Conservation (phyloP, 2,888 invertebrate genomes). For the Nomada ruficornis region DNA sequence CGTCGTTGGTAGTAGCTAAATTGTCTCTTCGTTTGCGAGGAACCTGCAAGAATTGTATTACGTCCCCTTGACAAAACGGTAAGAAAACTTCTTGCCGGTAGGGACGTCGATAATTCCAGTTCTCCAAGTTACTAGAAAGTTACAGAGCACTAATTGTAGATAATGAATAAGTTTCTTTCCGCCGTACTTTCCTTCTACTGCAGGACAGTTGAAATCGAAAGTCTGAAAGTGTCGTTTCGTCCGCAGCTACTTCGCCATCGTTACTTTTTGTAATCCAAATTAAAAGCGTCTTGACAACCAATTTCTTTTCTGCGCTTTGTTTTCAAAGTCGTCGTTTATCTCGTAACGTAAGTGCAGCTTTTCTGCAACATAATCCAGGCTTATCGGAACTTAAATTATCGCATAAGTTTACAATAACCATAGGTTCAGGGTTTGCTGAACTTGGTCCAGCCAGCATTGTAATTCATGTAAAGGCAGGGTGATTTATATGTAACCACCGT, state of each 20-base stretch:
- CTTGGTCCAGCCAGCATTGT: too few species aligned
- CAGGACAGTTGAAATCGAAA: too few species aligned
- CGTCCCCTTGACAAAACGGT: not conserved
- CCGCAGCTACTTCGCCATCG: too few species aligned
- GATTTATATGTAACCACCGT: too few species aligned
- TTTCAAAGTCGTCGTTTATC: too few species aligned
- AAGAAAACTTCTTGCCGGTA: not conserved
- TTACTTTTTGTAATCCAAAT: too few species aligned
- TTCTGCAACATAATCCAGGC: not conserved
- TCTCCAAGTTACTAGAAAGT: constrained; percentile 1
- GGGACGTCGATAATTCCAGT: constrained; percentile 18
- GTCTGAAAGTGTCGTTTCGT: too few species aligned
- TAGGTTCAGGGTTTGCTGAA: not conserved
- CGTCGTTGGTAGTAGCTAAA: not conserved
- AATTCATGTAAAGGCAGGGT: too few species aligned
- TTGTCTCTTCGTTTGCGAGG: constrained; percentile 11
- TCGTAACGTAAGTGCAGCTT: not conserved
- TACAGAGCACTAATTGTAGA: constrained; percentile 1
- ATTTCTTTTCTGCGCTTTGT: too few species aligned
- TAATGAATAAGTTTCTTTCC: constrained; percentile 28
- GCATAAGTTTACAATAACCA: constrained; percentile 4
- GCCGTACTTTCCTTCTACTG: too few species aligned
- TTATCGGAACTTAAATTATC: constrained; percentile 24
- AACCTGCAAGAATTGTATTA: constrained; percentile 24
- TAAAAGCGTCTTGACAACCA: too few species aligned